Base-by-base conservation (phyloP, 2,888 invertebrate genomes). In the Chloroclysta siterata region DNA sequence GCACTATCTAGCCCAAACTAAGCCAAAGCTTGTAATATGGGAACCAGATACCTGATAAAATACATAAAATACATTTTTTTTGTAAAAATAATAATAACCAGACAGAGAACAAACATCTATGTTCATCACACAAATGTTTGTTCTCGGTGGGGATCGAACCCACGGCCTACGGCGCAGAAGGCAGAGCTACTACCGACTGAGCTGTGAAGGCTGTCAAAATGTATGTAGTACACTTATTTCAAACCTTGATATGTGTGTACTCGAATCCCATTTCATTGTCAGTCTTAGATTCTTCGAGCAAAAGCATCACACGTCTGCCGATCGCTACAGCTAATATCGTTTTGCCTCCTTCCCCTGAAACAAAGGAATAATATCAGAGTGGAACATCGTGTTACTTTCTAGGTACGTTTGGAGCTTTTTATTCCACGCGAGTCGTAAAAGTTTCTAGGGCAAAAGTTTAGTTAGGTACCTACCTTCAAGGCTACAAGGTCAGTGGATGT, bases 251-350 rank as follows among this genome's bases (percentile, higher is more conserved):
- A 88, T 93, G 93, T 79, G 83, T 82, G 73, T 89, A 93, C 80
- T 93, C 93, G 71, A 93, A 93, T 68, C 93, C 92, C 89, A 88
- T 92, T 73, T 90, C 91, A 76, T 79, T 87, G 73, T 93, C 93
- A 84, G 89, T 84, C 82, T 90, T 91, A 70, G 83, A 73, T 84
- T 93, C 91, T 79, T 93, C 93, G 53, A 85, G 74, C 78, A 93
- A 76, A 64, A 93, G 72, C 78, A 91, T 83, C 41, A 93, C 86
- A 77, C 92, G 83, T 70, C 88, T 85, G 63, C 91, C 91, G 60
- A 92, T 84, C 42, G 90, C 89, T 73, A 93, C 78, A 0, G 90
- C 93, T 73, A 93, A 74, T 57, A 87, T 83, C 15, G 89, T 90
- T 74, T 89, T 90, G 42, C 90, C 89, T 46, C 83, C 84, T 80